These are phyloP conservation scores for Phallusia fumigata DNA, from an alignment of 23 tunicate genomes.

Conservation along the genomic window DNA sequence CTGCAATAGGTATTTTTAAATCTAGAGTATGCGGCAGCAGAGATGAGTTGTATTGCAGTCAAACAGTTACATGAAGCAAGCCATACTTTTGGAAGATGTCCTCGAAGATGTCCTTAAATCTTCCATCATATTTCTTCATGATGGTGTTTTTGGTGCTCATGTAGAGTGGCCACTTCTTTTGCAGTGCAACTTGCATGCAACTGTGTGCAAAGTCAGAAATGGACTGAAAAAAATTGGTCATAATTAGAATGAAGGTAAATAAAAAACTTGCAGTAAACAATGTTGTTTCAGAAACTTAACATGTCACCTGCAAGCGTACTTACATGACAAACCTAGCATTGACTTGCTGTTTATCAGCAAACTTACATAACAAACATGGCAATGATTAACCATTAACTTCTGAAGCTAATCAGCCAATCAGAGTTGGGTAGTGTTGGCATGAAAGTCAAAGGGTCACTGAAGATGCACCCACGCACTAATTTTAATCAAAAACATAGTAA, in stretches of 20 bases:
- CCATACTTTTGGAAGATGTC: slow-evolving; percentile 84
- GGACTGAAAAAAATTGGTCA: slow-evolving; percentile 44
- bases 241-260: background rate
- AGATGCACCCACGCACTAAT: background rate
- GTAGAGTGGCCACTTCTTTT: slow-evolving; percentile 96
- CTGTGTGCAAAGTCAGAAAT: slow-evolving; percentile 93
- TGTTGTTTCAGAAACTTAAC: background rate
- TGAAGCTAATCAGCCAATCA: background rate
- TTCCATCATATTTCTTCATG: slow-evolving; percentile 97
- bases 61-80: background rate
- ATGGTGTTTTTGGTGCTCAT: slow-evolving; percentile 99
- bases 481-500: background rate
- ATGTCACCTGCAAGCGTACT: background rate
- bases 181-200: slow-evolving; percentile 97
- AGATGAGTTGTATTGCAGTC: background rate
- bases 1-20: too few relatives aligned
- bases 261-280: background rate
- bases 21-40: too few relatives aligned
- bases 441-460: slow-evolving; percentile 4
- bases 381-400: background rate
- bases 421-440: background rate
- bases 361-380: background rate
- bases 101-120: slow-evolving; percentile 98
- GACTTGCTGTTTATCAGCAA: background rate
- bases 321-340: background rate